Base-by-base conservation (phyloP, 2,888 invertebrate genomes). In the Cosmia pyralina region DNA sequence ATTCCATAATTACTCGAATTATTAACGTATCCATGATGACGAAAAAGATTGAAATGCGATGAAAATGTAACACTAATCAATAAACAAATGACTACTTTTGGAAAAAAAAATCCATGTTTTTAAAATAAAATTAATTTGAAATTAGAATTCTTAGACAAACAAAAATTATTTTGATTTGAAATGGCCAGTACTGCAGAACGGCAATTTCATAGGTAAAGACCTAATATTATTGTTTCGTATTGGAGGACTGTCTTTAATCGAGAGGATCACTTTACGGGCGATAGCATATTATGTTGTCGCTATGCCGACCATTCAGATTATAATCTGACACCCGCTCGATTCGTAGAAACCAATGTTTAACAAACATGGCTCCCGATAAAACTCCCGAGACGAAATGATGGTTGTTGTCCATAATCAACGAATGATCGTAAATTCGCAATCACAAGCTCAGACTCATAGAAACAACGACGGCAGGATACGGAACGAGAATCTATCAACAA, bases 311-410 rank as follows among this genome's bases (percentile, higher is more conserved):
- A 38, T 70, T 58, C 48, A 41, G 55, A 59, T 78, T 67, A 68
- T 67, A 77, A 82, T 58, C 76, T 78, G 88, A 89, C 88, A 90
- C 89, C 85, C 75, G 83, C 82, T 71, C 71, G 68, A 81, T 93
- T 93, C 93, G 86, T 74, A 84, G 92, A 92, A 93, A 87, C 50
- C 70, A 72, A 67, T 93, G 92, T 94, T 93, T 92, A 82, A 87
- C 88, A 93, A 94, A 94, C 91, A 92, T 28, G 62, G 48, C 65
- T 78, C 70, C 77, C 67, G 78, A 79, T 75, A 38, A 58, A 57
- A 48, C 59, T 52, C 55, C 7, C 22, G 53, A 67, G 60, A 58
- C 55, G 41, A 53, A 73, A 53, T 28, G 70, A 62, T 38, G 34
- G 34, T 55, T 48, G 13, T 22, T 63, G 46, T 60, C 19, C 59